These are phyloP conservation scores for Casuarius casuarius DNA, from an alignment of 2,113 vertebrate genomes.

Conservation along the genomic window DNA sequence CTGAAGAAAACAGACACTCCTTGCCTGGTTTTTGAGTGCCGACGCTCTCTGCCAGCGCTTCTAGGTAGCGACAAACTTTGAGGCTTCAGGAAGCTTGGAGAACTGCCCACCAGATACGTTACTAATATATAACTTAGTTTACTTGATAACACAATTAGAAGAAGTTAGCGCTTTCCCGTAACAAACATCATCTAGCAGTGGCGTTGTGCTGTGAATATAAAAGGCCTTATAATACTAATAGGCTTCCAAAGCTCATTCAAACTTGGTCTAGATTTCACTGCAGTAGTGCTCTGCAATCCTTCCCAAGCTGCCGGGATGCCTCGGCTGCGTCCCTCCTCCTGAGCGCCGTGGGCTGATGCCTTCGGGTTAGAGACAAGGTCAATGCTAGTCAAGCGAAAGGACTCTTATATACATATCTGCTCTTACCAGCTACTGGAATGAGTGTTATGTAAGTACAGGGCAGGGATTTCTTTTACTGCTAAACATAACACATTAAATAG, in stretches of 20 bases:
- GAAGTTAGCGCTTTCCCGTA: not conserved
- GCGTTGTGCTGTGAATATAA: not conserved
- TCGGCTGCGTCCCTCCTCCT: not conserved
- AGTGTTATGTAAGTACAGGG: not conserved
- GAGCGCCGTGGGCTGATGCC: not conserved
- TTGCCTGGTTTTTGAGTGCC: not conserved
- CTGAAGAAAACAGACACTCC: not conserved
- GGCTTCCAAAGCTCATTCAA: not conserved
- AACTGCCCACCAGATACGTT: not conserved
- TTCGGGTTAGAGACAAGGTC: fast-evolving
- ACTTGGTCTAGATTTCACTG: not conserved
- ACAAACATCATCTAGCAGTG: too few relatives aligned
- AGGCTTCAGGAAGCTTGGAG: not conserved
- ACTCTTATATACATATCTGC: fast-evolving
- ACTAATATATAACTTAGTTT: not conserved
- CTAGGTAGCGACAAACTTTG: not conserved
- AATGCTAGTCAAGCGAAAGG: not conserved
- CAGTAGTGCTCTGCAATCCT: not conserved
- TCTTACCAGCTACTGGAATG: not conserved
- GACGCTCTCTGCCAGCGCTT: not conserved
- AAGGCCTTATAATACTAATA: not conserved
- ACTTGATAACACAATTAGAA: not conserved
- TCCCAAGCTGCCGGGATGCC: fast-evolving
- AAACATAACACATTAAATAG: not conserved
- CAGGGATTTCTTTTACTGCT: not conserved